Percentiles rank a stretch among this genome's conserved stretches.
These are phyloP conservation scores for Craseonycteris thonglongyai DNA, from an alignment of 2,113 vertebrate species.

Conservation along the genomic window DNA sequence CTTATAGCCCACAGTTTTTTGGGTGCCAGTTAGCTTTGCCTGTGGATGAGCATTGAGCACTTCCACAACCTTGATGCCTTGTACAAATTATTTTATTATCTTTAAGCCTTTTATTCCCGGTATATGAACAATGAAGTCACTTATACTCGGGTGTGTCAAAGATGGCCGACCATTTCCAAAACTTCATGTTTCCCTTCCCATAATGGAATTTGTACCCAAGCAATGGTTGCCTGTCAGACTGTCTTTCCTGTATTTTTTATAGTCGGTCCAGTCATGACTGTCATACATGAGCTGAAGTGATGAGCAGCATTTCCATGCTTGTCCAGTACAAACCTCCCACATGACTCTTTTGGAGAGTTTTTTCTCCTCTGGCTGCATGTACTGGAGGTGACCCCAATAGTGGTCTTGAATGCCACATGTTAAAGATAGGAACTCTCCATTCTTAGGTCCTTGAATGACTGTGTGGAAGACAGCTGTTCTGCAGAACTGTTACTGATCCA, in stretches of 20 bases:
- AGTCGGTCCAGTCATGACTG: not conserved
- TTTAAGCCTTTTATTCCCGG: not conserved
- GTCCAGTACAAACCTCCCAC: too few relatives aligned
- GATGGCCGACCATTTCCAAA: not conserved
- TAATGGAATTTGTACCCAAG: not conserved
- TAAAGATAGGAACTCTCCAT: not conserved
- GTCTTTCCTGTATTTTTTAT: not conserved
- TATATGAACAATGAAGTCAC: not conserved
- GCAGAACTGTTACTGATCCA: not conserved
- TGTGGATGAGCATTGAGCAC: not conserved
- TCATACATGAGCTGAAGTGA: not conserved
- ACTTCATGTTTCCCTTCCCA: not conserved
- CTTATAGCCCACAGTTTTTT: not conserved
- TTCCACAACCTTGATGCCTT: not conserved
- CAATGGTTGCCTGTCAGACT: not conserved
- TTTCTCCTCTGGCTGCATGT: not conserved
- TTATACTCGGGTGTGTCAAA: not conserved
- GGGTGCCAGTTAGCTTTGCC: not conserved
- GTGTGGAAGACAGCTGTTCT: not conserved
- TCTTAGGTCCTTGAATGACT: not conserved
- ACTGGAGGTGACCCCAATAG: not conserved
- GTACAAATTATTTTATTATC: not conserved
- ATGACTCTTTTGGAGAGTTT: not conserved
- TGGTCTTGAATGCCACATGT: not conserved
- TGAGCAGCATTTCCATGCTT: too few relatives aligned